phyloP scores from a whole-genome alignment of 1,140 invertebrate species.

The Trichomalopsis sarcophagae region DNA sequence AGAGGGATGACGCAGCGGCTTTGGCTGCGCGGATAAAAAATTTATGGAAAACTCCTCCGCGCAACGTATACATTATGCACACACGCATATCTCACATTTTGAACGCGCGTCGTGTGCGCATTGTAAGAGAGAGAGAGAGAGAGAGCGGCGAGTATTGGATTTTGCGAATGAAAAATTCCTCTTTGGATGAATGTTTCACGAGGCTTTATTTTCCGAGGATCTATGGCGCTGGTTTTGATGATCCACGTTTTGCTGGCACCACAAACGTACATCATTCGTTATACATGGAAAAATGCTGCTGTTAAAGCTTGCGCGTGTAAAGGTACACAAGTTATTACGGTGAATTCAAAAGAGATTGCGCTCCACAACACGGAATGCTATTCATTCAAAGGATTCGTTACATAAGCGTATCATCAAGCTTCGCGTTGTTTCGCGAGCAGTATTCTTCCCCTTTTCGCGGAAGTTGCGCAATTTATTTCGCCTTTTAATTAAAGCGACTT shows the following conservation, averaged over 20 bases:
- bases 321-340: too few species aligned
- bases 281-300: too few species aligned
- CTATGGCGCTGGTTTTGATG: neutral
- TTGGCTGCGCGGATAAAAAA: neutral
- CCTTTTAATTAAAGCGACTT: neutral
- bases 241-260: too few species aligned
- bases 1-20: neutral
- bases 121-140: neutral
- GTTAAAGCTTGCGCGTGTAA: too few species aligned
- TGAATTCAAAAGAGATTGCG: too few species aligned
- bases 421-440: neutral
- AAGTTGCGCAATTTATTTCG: neutral
- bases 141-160: neutral
- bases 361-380: too few species aligned
- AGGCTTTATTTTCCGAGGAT: neutral
- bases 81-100: neutral
- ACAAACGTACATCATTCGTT: too few species aligned
- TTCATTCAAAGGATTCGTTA: too few species aligned
- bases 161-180: neutral
- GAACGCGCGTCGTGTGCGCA: neutral
- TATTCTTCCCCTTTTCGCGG: neutral
- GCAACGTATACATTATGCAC: neutral
- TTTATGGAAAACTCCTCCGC: neutral
- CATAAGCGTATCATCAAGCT: neutral
- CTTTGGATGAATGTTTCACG: neutral